A percentile compares a stretch with the other conserved stretches of the same genome.
phyloP scores from a whole-genome alignment of 1,140 invertebrate genomes.

The Zophobas atratus region DNA sequence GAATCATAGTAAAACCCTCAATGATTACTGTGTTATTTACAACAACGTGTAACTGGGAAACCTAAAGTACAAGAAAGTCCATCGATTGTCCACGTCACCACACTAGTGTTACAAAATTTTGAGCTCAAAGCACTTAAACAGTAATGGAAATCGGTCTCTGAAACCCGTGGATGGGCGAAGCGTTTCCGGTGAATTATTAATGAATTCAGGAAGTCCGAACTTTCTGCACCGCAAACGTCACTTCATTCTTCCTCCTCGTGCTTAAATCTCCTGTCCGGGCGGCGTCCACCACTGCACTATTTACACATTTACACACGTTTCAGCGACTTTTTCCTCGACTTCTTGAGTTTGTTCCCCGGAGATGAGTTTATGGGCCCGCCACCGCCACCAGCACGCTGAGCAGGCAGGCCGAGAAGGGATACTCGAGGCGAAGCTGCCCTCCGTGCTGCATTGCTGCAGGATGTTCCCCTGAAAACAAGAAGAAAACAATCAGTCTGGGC shows the following conservation, averaged over 20 bases:
- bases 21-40: conserved; percentile 23
- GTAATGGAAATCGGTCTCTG: conserved; percentile 13
- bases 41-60: conserved; percentile 15
- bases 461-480: conserved; percentile 69
- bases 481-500: too few relatives aligned
- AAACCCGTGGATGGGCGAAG: conserved; percentile 22
- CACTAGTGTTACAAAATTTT: conserved; percentile 8
- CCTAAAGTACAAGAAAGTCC: background rate
- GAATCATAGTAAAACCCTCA: conserved; percentile 14
- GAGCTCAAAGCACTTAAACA: conserved; percentile 39
- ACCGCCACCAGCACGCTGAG: conserved; percentile 72
- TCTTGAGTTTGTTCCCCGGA: conserved; percentile 14
- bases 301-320: conserved; percentile 38
- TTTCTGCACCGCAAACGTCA: too few relatives aligned
- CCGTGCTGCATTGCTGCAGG: conserved; percentile 73
- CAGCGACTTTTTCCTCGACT: background rate
- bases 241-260: too few relatives aligned
- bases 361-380: conserved; percentile 65
- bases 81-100: background rate
- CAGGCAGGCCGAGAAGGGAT: conserved; percentile 72
- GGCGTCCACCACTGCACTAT: conserved; percentile 35
- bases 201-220: conserved; percentile 23
- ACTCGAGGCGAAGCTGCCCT: conserved; percentile 73
- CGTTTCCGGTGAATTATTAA: conserved; percentile 33
- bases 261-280: too few relatives aligned